Conservation (phyloP, 2,888 invertebrate species). For the Megamerina dolium region DNA sequence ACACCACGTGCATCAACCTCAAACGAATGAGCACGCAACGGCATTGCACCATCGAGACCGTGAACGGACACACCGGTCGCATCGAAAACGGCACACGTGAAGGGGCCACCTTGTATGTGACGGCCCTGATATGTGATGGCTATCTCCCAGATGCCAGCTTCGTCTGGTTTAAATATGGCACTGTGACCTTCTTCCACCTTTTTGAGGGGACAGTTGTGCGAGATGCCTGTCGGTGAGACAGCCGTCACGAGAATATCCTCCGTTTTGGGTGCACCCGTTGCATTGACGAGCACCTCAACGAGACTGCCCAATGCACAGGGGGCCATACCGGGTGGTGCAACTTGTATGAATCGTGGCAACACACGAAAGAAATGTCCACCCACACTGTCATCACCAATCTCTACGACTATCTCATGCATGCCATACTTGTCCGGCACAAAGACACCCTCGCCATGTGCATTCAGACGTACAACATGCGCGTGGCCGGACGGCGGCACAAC, state of each 20-base stretch:
- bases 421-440: slow-evolving; percentile 87
- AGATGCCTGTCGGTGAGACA: slow-evolving; percentile 81
- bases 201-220: slow-evolving; percentile 74
- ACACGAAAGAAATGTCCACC: slow-evolving; percentile 78
- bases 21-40: slow-evolving; percentile 82
- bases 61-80: slow-evolving; percentile 81
- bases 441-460: slow-evolving; percentile 70
- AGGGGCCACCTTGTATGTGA: slow-evolving; percentile 94
- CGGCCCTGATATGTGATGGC: slow-evolving; percentile 93
- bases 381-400: slow-evolving; percentile 55
- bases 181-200: slow-evolving; percentile 86
- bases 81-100: slow-evolving; percentile 92
- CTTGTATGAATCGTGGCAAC: slow-evolving; percentile 77
- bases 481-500: slow-evolving; percentile 73
- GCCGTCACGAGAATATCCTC: slow-evolving; percentile 90
- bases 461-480: slow-evolving; percentile 58
- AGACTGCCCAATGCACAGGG: slow-evolving; percentile 92
- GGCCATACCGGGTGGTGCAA: slow-evolving; percentile 87
- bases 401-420: slow-evolving; percentile 77
- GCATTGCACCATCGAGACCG: slow-evolving; percentile 76
- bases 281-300: slow-evolving; percentile 88
- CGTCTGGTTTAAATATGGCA: slow-evolving; percentile 94
- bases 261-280: slow-evolving; percentile 70
- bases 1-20: slow-evolving; percentile 69
- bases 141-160: slow-evolving; percentile 95